Evolutionary conservation across 2,888 invertebrate genomes (phyloP).

Genomic region (Cremastinae sp.): DNA sequence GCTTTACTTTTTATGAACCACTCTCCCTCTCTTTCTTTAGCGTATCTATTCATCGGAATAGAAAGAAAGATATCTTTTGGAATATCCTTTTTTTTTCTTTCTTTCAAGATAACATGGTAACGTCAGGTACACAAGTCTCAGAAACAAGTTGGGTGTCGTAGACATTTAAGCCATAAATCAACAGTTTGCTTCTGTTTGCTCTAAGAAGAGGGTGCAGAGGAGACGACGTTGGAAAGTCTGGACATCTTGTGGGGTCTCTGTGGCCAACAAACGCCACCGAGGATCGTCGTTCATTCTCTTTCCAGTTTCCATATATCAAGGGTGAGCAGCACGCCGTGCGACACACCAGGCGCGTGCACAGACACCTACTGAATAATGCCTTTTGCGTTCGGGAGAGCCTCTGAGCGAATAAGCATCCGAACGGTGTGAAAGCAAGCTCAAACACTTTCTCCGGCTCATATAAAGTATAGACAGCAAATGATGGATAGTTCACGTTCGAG

Average conservation of each 20-base stretch:
- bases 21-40: background rate
- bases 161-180: slow-evolving; percentile 61
- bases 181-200: slow-evolving; percentile 65
- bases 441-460: background rate
- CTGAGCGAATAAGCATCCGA: slow-evolving; percentile 20
- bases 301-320: slow-evolving; percentile 62
- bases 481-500: slow-evolving; percentile 28
- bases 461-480: slow-evolving; percentile 37
- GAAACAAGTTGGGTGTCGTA: slow-evolving; percentile 33
- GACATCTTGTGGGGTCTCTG: slow-evolving; percentile 56
- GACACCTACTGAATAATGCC: slow-evolving; percentile 61
- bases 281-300: slow-evolving; percentile 53
- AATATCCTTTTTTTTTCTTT: slow-evolving; percentile 11
- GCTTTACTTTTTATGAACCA: too few relatives aligned
- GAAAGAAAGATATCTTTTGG: background rate
- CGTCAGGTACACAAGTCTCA: slow-evolving; percentile 27
- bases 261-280: slow-evolving; percentile 49
- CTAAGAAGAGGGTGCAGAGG: slow-evolving; percentile 37
- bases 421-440: slow-evolving; percentile 34
- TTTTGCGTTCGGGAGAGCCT: slow-evolving; percentile 40
- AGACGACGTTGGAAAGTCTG: slow-evolving; percentile 45
- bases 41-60: background rate
- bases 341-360: slow-evolving; percentile 31
- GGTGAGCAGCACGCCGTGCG: slow-evolving; percentile 28
- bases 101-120: background rate